Evolutionary conservation across 1,140 invertebrate species (phyloP), one percentile per base, ranked within the genome.

Genomic region (Zeugodacus cucurbitae): DNA sequence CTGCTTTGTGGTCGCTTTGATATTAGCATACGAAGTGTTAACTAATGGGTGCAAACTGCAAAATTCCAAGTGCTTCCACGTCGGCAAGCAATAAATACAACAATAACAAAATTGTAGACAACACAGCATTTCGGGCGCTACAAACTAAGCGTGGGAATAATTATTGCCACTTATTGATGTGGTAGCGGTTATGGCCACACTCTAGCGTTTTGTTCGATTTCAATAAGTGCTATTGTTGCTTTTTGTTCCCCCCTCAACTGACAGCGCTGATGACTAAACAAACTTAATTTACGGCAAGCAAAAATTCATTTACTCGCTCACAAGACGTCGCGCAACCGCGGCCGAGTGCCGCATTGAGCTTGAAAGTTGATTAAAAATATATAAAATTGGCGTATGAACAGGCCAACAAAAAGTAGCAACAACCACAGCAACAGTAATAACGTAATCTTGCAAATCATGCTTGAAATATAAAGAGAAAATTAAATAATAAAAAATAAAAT

Each of bases 11-110:
- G 74, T 82, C 26, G 70, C 57, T 34, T 41, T 26, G 37, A 17
- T 54, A 78, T 88, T 88, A 88, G 87, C 67, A 88, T 88, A 67
- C 37, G 67, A 88, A 88, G 87, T 88, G 87, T 88, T 74, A 88
- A 88, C 87, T 88, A 82, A 88, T 88, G 87, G 87, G 67, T 57
- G 87, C 87, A 88, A 88, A 88, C 87, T 88, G 64, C 34, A 82
- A 82, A 88, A 57, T 82, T 48, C n/a, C 37, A 57, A 86, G 10
- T 29, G 32, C 57, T 59, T 86, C 54, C 34, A n/a, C 14, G 41
- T 11, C n/a, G 0, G 57, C 32, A n/a, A 11, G 29, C 82, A 86
- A 8, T 44, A n/a, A 86, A 41, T 37, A 59, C 54, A 87, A 87
- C 29, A 87, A 62, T 34, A 86, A 86, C 57, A 87, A 86, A 32